These are phyloP conservation scores for Zaprionus davidi DNA, from an alignment of 1,140 invertebrate genomes.

Conservation along the genomic window DNA sequence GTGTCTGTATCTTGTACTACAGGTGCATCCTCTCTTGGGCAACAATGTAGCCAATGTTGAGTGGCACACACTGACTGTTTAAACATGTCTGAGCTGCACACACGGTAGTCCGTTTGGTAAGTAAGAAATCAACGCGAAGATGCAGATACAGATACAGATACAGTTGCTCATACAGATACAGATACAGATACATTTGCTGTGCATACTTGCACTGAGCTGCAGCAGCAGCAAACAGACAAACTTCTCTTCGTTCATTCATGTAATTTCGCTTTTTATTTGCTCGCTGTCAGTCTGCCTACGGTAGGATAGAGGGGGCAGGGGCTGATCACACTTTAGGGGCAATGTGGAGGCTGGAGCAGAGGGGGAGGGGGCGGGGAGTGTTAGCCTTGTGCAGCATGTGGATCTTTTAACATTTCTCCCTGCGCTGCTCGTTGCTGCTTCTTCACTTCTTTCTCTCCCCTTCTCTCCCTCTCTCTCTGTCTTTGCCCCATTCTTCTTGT, in stretches of 20 bases:
- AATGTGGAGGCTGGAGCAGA: not conserved
- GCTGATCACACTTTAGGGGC: not conserved
- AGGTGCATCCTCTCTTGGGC: conserved; percentile 19
- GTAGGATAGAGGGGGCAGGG: not conserved
- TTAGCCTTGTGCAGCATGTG: conserved; percentile 28
- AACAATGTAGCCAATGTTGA: conserved; percentile 8
- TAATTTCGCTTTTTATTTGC: conserved; percentile 64
- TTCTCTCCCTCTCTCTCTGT: not conserved
- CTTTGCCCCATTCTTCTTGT: not conserved
- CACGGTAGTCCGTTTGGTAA: conserved; percentile 16
- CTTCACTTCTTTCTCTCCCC: not conserved
- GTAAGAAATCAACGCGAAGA: conserved; percentile 40
- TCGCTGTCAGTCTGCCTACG: conserved; percentile 2
- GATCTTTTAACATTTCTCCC: conserved; percentile 25
- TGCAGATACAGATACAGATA: conserved; percentile 13
- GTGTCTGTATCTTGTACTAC: not conserved
- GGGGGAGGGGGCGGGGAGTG: not conserved
- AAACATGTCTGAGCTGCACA: not conserved
- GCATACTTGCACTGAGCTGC: not conserved
- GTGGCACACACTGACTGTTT: conserved; percentile 10
- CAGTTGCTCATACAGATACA: not conserved
- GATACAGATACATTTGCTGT: conserved; percentile 23
- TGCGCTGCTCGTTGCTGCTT: no score
- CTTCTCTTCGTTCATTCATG: conserved; percentile 58
- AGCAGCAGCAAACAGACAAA: not conserved